Base-by-base conservation (phyloP, 2,113 vertebrate species). In the Daubentonia madagascariensis region DNA sequence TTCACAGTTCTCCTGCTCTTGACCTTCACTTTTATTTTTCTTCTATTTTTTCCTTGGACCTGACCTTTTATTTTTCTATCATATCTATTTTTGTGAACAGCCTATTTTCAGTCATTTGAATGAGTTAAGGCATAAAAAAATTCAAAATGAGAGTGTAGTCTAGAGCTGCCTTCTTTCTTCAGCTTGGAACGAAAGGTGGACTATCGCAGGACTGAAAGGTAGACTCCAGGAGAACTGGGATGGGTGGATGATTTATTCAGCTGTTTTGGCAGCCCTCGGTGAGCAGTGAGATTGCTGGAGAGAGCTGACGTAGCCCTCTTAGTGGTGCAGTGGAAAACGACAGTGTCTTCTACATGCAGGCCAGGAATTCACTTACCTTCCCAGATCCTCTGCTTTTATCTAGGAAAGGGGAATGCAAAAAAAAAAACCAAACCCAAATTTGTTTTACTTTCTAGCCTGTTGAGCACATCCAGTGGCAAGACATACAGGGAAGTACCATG, bases 11-110 rank as follows among this genome's bases (percentile, higher is more conserved):
- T 96, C 59, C 54, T 89, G 37, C 37, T 91, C 70, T 94, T 88
- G 63, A 96, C 91, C 95, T 94, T 94, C 48, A 68, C 18, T 92
- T 94, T 43, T 76, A 35, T 90, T 91, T 96, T 84, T 73, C 37
- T 92, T 92, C 7, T 73, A 0, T 14, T 57, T 79, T 20, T 63
- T 68, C 65, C 52, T 94, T 59, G 48, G 6, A 35, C 18, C 4
- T 86, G 72, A 95, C 59, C 45, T 91, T 96, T 96, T 43, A 67
- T 52, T 76, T 90, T 95, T 43, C 22, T 57, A 1, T 95, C 40
- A 5, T 59, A 12, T 88, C 65, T 97, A 18, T 67, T 84, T 96
- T 85, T 87, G 35, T 73, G 81, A 97, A 92, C 35, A 92, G 16
- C 40, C 37, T 93, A 12, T 72, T 81, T 54, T 80, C 48, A 59